Evolutionary conservation across 1,140 invertebrate species (phyloP).

Genomic region (Philotrypesis tridentata): DNA sequence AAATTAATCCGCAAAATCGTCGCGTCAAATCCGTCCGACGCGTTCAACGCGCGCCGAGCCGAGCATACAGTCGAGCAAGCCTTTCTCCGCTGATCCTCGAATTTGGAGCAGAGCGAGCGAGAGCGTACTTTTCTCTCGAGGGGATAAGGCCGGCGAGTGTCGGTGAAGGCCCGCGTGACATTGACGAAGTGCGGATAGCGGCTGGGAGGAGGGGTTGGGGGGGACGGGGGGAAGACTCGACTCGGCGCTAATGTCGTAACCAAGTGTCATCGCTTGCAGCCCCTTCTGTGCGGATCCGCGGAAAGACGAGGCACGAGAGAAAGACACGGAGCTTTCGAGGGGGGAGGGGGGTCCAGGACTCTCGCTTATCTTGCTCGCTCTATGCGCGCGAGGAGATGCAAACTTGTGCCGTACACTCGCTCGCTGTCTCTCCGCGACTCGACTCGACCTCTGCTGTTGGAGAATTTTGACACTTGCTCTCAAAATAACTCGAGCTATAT

Average conservation of each 20-base stretch:
- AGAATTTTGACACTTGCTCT: conserved; percentile 32
- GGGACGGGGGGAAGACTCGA: conserved; percentile 36
- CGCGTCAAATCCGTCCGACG: too few relatives aligned
- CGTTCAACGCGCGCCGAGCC: too few relatives aligned
- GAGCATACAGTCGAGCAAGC: neutral
- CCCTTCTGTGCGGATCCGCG: conserved; percentile 53
- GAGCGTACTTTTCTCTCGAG: neutral
- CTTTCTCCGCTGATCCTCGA: neutral
- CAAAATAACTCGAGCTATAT: too few relatives aligned
- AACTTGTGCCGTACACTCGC: conserved; percentile 19
- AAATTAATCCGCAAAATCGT: too few relatives aligned
- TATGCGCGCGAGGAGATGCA: conserved; percentile 1
- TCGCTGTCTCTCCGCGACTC: too few relatives aligned
- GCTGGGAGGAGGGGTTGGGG: too few relatives aligned
- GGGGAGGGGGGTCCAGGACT: conserved; percentile 6
- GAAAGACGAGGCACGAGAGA: conserved; percentile 45
- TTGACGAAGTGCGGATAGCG: conserved; percentile 64
- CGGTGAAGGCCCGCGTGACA: conserved; percentile 56
- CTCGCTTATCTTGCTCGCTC: conserved; percentile 32
- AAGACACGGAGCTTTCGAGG: conserved; percentile 34
- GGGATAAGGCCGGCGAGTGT: conserved; percentile 32
- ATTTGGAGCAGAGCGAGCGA: neutral
- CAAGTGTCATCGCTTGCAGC: conserved; percentile 64
- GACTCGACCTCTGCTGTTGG: conserved; percentile 25
- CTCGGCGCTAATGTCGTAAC: conserved; percentile 67